Percentiles rank a stretch among this genome's conserved stretches.
Conservation (phyloP, 2,888 invertebrate genomes). For the Tridacna crocea region DNA sequence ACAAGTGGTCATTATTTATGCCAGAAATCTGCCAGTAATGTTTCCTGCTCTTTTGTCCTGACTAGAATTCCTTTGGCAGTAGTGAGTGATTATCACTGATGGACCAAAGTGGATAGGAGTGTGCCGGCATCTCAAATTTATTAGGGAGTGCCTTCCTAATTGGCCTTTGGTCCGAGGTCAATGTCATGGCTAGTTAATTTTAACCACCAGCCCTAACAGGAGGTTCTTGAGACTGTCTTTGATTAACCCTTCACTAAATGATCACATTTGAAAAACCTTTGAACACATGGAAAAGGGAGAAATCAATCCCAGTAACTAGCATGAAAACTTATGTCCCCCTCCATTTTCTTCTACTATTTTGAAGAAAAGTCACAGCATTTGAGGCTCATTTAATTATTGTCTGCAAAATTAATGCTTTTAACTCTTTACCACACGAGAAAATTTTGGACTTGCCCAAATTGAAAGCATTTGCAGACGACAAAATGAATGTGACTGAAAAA, state of each 20-base stretch:
- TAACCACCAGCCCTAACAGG: conserved; percentile 14
- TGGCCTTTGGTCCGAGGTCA: conserved; percentile 16
- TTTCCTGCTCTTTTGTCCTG: conserved; percentile 11
- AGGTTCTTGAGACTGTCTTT: conserved; percentile 13
- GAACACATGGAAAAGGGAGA: too few relatives aligned
- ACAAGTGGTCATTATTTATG: conserved; percentile 22
- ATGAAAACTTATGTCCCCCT: too few relatives aligned
- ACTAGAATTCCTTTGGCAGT: not conserved
- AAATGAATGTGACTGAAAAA: too few relatives aligned
- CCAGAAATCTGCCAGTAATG: conserved; percentile 9
- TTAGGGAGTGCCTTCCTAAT: conserved; percentile 18
- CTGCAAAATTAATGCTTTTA: too few relatives aligned
- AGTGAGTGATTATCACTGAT: conserved; percentile 14
- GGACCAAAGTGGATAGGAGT: conserved; percentile 7
- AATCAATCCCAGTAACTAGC: too few relatives aligned
- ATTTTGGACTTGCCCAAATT: too few relatives aligned
- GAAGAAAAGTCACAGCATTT: too few relatives aligned
- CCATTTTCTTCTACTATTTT: too few relatives aligned
- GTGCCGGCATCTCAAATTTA: conserved; percentile 21
- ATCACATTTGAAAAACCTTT: too few relatives aligned
- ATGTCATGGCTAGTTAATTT: conserved; percentile 23
- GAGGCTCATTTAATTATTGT: too few relatives aligned
- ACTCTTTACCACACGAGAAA: too few relatives aligned
- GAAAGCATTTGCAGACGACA: too few relatives aligned
- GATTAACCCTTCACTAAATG: not conserved